Conservation (phyloP, 2,888 invertebrate genomes). For the Aleiodes testaceus region DNA sequence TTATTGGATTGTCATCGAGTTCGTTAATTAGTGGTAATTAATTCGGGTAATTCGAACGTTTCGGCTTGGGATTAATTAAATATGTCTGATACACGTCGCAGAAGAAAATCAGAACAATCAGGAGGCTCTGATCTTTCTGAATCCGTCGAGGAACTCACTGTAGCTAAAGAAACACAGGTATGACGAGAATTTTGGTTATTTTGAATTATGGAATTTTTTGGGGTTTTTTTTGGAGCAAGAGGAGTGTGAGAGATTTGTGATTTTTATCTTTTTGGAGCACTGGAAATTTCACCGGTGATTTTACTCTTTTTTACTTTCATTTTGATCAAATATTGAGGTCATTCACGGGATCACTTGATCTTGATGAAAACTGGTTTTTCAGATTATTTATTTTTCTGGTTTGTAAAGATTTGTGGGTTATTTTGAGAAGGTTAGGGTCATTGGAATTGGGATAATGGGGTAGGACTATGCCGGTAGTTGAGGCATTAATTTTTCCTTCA, state of each 20-base stretch:
- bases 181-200: slow-evolving; percentile 16
- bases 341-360: slow-evolving; percentile 12
- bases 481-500: neutral
- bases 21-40: no score
- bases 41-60: no score
- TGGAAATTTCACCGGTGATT: slow-evolving; percentile 41
- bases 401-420: neutral
- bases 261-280: slow-evolving; percentile 48
- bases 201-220: neutral
- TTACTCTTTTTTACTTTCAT: slow-evolving; percentile 28
- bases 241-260: slow-evolving; percentile 11
- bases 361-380: slow-evolving; percentile 1
- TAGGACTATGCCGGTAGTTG: neutral
- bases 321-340: slow-evolving; percentile 9
- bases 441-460: neutral
- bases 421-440: slow-evolving; percentile 22
- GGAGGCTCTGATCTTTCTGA: slow-evolving; percentile 69
- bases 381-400: neutral
- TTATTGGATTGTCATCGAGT: no score
- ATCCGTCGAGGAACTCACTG: slow-evolving; percentile 67
- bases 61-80: slow-evolving; percentile 34
- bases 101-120: slow-evolving; percentile 66
- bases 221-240: slow-evolving; percentile 8
- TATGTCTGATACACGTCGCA: slow-evolving; percentile 70
- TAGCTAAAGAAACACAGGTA: slow-evolving; percentile 69